These are phyloP conservation scores for Cosmorhoe ocellata DNA, from an alignment of 2,888 invertebrate genomes.

Conservation along the genomic window DNA sequence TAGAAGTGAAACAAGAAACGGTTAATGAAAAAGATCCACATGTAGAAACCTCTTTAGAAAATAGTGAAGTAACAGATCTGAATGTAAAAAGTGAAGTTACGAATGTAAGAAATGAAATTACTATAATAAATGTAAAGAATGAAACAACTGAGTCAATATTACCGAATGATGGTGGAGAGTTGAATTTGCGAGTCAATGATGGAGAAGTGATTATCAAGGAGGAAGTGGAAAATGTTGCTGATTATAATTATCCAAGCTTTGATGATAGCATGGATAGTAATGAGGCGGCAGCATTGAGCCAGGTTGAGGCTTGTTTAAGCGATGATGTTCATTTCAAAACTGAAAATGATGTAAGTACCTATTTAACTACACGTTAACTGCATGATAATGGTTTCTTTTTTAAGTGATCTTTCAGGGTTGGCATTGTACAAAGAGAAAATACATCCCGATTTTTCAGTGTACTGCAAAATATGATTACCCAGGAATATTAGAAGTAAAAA, in stretches of 20 bases:
- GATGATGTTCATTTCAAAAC: slow-evolving; percentile 56
- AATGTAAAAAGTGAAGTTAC: slow-evolving; percentile 6
- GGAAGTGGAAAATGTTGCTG: slow-evolving; percentile 48
- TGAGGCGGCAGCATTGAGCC: slow-evolving; percentile 60
- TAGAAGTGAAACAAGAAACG: slow-evolving; percentile 43
- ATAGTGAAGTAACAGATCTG: not conserved
- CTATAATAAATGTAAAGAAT: slow-evolving; percentile 18
- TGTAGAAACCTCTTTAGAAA: slow-evolving; percentile 8
- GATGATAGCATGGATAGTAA: slow-evolving; percentile 69
- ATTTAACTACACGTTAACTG: no score
- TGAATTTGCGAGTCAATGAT: slow-evolving; percentile 25
- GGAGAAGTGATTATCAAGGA: slow-evolving; percentile 52
- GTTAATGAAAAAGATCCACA: slow-evolving; percentile 28
- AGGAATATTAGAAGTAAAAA: no score
- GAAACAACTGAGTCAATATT: slow-evolving; percentile 17
- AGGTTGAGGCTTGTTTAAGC: slow-evolving; percentile 67
- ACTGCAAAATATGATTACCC: no score
- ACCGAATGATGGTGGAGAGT: slow-evolving; percentile 25
- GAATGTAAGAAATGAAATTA: slow-evolving; percentile 14
- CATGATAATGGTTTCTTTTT: no score
- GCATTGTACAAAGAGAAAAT: no score
- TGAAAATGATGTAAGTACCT: slow-evolving; percentile 38
- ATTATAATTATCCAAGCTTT: slow-evolving; percentile 59
- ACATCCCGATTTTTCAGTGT: no score
- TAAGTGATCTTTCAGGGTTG: no score